Conservation (phyloP, 2,888 invertebrate species). For the Leptodirus hochenwartii region DNA sequence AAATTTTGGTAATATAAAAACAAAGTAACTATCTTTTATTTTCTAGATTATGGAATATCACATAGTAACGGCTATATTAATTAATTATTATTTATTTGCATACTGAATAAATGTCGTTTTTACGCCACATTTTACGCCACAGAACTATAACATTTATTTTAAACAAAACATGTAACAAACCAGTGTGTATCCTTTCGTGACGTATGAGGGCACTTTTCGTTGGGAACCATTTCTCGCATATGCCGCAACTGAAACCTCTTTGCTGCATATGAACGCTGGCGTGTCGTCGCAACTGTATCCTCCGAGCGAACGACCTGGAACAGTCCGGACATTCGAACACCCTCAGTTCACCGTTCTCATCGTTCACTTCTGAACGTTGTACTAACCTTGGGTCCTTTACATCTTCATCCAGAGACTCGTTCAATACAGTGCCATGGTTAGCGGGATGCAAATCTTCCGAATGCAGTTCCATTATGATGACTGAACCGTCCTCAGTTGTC, state of each 20-base stretch:
- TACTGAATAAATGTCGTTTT: too few relatives aligned
- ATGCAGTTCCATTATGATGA: conserved; percentile 28
- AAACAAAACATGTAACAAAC: too few relatives aligned
- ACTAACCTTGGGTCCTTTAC: conserved; percentile 12
- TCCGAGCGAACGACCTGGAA: conserved; percentile 40
- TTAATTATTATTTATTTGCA: too few relatives aligned
- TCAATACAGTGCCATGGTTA: too few relatives aligned
- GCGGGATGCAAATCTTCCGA: conserved; percentile 25
- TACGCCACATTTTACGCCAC: too few relatives aligned
- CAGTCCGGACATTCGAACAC: conserved; percentile 43
- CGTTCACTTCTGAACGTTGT: too few relatives aligned
- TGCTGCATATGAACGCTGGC: conserved; percentile 41
- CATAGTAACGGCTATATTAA: too few relatives aligned
- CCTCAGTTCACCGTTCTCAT: conserved; percentile 25
- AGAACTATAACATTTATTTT: too few relatives aligned
- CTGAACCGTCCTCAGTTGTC: conserved; percentile 28
- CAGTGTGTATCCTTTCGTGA: conserved; percentile 51
- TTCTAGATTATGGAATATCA: too few relatives aligned
- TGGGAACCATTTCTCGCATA: conserved; percentile 48
- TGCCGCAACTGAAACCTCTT: conserved; percentile 35
- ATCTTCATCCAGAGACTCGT: conserved; percentile 16
- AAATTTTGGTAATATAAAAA: too few relatives aligned
- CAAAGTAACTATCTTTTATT: too few relatives aligned
- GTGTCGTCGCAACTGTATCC: conserved; percentile 40
- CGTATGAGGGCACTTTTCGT: conserved; percentile 46